These are phyloP conservation scores for Philhelius pedissequus DNA, from an alignment of 2,888 invertebrate genomes.

Conservation along the genomic window DNA sequence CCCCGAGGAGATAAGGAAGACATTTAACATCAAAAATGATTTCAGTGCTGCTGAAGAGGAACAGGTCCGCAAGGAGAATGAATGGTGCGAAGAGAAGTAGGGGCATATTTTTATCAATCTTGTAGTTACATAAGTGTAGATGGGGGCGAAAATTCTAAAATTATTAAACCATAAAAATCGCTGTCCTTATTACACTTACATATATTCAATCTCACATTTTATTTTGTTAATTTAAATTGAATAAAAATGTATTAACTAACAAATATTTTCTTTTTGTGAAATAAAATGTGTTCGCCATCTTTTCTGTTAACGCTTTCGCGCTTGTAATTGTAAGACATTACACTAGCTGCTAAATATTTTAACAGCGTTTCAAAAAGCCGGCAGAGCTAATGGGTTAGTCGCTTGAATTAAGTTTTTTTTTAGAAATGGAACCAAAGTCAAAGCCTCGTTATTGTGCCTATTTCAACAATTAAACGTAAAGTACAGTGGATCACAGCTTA, in stretches of 20 bases:
- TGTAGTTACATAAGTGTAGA: constrained; percentile 4
- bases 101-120: neutral
- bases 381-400: too few relatives aligned
- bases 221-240: constrained; percentile 17
- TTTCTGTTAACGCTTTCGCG: too few relatives aligned
- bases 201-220: constrained; percentile 22
- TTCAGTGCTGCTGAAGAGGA: constrained; percentile 98
- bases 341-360: too few relatives aligned
- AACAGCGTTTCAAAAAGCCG: too few relatives aligned
- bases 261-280: neutral
- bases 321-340: too few relatives aligned
- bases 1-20: constrained; percentile 97
- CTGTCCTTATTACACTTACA: constrained; percentile 11
- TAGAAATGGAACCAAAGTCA: too few relatives aligned
- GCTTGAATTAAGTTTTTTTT: too few relatives aligned
- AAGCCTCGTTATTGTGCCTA: too few relatives aligned
- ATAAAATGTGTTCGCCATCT: too few relatives aligned
- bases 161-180: neutral
- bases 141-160: neutral
- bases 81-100: constrained; percentile 83
- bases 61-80: constrained; percentile 97
- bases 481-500: too few relatives aligned
- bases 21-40: constrained; percentile 98
- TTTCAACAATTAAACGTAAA: too few relatives aligned
- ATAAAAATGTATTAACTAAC: constrained; percentile 21